Base-by-base conservation (phyloP, 2,113 vertebrate genomes). In the Serinus canaria region DNA sequence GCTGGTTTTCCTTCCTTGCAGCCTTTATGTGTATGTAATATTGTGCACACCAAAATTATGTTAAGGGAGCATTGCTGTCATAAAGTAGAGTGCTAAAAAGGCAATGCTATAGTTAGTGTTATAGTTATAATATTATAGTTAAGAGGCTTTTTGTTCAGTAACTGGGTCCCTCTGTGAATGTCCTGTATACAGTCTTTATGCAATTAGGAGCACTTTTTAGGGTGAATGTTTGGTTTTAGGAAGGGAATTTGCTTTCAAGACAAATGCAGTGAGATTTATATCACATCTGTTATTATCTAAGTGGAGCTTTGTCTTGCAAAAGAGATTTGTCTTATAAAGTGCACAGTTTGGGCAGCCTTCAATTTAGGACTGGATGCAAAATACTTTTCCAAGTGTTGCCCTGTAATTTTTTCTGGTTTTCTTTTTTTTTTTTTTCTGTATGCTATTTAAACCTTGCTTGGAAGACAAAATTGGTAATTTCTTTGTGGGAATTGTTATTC, bases 251-350 rank as follows among this genome's bases (percentile, higher is more conserved):
- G 21, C 92, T 96, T 94, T 94, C 43, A 67, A 86, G 90, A 39
- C 59, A 93, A 89, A 74, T 44, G 60, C 39, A 81, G 33, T 92
- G 55, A 90, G 79, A 81, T 93, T 93, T 86, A 77, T 94, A 59
- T 78, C 11, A 7, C 52, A 50, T 90, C 72, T 95, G 53, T 87
- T 92, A 92, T 96, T 94, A 94, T 88, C 64, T 80, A 77, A 72
- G 56, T 67, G 31, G 37, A 94, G 60, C 67, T 44, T 70, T 83
- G 60, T 83, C 73, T 88, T 88, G n/a, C 47, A 80, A 39, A 91
- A 46, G 30, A 92, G 44, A 80, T 83, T 88, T 81, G 39, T 86
- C 75, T 89, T 86, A 52, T 0, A 60, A 56, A 92, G 22, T 68
- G 31, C 44, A 53, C 20, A 86, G 60, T 56, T 41, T 84, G 76